phyloP scores from a whole-genome alignment of 2,797 vertebrate genomes.

The Tachyglossus aculeatus region DNA sequence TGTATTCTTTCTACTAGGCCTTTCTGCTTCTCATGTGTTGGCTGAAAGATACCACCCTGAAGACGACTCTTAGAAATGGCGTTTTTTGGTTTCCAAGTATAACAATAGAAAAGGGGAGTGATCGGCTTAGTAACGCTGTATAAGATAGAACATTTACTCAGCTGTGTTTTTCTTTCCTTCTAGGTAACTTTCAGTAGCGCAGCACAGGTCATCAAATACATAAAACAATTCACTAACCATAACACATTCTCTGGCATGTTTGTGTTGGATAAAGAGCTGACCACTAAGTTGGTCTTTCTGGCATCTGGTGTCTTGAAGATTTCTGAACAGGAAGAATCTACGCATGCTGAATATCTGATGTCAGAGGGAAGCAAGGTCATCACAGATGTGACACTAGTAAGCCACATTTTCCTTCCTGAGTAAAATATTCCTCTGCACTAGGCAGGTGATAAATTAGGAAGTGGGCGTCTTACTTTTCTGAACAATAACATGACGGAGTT shows the following conservation, averaged over 20 bases:
- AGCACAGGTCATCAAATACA: constrained; percentile 50
- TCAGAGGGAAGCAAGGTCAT: constrained; percentile 66
- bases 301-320: constrained; percentile 72
- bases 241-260: not conserved
- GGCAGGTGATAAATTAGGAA: no score
- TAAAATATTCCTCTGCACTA: not conserved
- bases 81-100: not conserved
- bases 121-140: not conserved
- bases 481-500: not conserved
- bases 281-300: constrained; percentile 65
- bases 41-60: no score
- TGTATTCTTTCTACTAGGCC: not conserved
- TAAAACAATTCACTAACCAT: constrained; percentile 32
- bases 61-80: no score
- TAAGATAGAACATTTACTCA: not conserved
- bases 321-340: not conserved
- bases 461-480: not conserved
- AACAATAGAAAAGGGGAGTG: not conserved
- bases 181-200: constrained; percentile 75
- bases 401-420: constrained; percentile 7
- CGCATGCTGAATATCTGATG: constrained; percentile 38
- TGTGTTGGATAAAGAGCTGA: constrained; percentile 28
- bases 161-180: not conserved
- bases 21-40: no score
- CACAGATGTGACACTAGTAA: constrained; percentile 77